Evolutionary conservation across 2,888 invertebrate species (phyloP), one percentile per base, ranked within the genome.

Genomic region (Pristionchus mayeri): DNA sequence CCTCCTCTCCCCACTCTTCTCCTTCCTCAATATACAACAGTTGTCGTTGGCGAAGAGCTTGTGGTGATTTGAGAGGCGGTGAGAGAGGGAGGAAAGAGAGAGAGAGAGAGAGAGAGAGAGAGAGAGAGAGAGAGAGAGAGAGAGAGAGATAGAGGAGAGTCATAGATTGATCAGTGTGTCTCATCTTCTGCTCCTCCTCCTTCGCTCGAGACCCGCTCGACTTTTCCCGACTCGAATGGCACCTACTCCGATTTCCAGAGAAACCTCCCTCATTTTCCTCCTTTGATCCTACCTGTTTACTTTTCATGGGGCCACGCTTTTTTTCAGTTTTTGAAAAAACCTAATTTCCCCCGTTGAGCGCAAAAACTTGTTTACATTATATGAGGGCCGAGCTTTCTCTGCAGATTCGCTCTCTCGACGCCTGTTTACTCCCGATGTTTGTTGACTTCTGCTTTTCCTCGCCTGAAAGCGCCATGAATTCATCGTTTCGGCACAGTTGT

Each of bases 1-100:
- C 57, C 57, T 57, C 24, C 57, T 18, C 18, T 44, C 71, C 30
- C 44, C 37, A n/a, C 71, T 4, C 24, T 16, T 44, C 75, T 63
- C 34, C 63, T 63, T 63, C 63, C 63, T 63, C 63, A 63, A 63
- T 63, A 63, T 63, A 34, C 63, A 34, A 63, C 63, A 63, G 63
- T 63, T 63, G 63, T 63, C 63, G 11, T n/a, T 6, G 60, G 27
- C 6, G 6, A 16, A 60, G 27, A 60, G 24, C 60, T n/a, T 50
- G 76, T n/a, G 76, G 50, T 48, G 50, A 50, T 76, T 30, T 40
- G n/a, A 76, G 44, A n/a, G n/a, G n/a, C n/a, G n/a, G n/a, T n/a
- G n/a, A 44, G 44, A 44, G 76, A 71, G 30, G 40, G 34, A 71
- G 71, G 24, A 24, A 24, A 57, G 54, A 11, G 3, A 52, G 6